Percentiles rank a stretch among this genome's conserved stretches.
Evolutionary conservation across 2,113 vertebrate genomes (phyloP).

Genomic region (Myrmophylax atrothorax): DNA sequence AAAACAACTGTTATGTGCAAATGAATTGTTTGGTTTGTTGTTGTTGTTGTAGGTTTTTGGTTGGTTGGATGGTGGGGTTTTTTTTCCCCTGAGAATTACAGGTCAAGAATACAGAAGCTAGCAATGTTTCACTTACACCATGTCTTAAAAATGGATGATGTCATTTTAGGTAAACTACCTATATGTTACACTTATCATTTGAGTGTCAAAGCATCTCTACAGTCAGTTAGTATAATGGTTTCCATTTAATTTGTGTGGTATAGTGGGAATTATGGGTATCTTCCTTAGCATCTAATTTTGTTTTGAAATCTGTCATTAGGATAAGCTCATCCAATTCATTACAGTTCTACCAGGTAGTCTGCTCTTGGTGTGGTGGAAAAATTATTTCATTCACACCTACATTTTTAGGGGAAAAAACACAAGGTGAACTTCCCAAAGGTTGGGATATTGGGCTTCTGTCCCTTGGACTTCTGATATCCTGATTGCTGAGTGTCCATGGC

Average conservation of each 20-base stretch:
- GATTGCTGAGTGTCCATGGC: too few species aligned
- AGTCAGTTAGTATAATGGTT: neutral
- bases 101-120: neutral
- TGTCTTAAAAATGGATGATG: neutral
- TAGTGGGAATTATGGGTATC: neutral
- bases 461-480: neutral
- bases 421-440: neutral
- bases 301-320: neutral
- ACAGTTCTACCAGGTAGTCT: neutral
- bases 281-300: neutral
- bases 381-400: neutral
- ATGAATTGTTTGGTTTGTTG: neutral
- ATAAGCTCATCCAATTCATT: neutral
- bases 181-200: neutral
- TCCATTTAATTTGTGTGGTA: neutral
- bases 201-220: neutral
- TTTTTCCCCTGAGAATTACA: neutral
- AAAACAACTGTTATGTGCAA: neutral
- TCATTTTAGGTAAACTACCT: neutral
- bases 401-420: neutral
- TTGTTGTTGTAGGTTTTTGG: neutral
- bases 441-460: neutral
- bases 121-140: neutral
- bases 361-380: neutral
- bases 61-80: fast-evolving